Percentiles rank a stretch among this genome's conserved stretches.
phyloP scores from a whole-genome alignment of 2,888 invertebrate genomes.

The Caenorhabditis sulstoni region DNA sequence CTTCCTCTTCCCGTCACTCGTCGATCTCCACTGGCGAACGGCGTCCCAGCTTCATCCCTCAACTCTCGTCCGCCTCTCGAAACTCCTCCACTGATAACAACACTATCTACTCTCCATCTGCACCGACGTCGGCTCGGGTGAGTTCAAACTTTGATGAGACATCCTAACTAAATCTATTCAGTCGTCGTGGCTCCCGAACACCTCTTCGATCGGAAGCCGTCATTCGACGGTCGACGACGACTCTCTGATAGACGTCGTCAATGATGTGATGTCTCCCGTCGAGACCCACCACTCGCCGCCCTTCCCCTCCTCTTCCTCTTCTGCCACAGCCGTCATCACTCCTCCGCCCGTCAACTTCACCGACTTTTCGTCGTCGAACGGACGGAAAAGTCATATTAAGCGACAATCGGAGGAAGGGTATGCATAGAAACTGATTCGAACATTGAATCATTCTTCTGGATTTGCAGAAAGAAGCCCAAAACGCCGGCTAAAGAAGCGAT shows the following conservation, averaged over 20 bases:
- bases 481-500: slow-evolving; percentile 43
- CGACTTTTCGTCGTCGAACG: neutral
- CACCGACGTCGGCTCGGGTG: slow-evolving; percentile 1
- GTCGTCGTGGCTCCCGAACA: slow-evolving; percentile 52
- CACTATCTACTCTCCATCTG: slow-evolving; percentile 35
- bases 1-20: slow-evolving; percentile 21
- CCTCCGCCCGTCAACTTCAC: slow-evolving; percentile 25
- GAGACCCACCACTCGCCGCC: slow-evolving; percentile 11
- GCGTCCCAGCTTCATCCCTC: slow-evolving; percentile 46
- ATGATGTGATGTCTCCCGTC: slow-evolving; percentile 26
- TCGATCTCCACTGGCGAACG: slow-evolving; percentile 47
- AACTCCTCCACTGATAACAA: slow-evolving; percentile 17
- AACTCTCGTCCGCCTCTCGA: slow-evolving; percentile 1
- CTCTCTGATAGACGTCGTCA: slow-evolving; percentile 56
- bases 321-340: neutral
- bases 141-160: neutral
- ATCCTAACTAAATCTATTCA: slow-evolving; percentile 18
- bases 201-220: slow-evolving; percentile 15
- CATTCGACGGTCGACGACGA: slow-evolving; percentile 22
- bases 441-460: neutral
- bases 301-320: neutral
- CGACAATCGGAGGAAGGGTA: slow-evolving; percentile 32
- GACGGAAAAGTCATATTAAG: neutral
- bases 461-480: slow-evolving; percentile 30
- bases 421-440: too few relatives aligned